A percentile compares a stretch with the other conserved stretches of the same genome.
Conservation (phyloP, 2,888 invertebrate genomes). For the Hedychridium roseum region DNA sequence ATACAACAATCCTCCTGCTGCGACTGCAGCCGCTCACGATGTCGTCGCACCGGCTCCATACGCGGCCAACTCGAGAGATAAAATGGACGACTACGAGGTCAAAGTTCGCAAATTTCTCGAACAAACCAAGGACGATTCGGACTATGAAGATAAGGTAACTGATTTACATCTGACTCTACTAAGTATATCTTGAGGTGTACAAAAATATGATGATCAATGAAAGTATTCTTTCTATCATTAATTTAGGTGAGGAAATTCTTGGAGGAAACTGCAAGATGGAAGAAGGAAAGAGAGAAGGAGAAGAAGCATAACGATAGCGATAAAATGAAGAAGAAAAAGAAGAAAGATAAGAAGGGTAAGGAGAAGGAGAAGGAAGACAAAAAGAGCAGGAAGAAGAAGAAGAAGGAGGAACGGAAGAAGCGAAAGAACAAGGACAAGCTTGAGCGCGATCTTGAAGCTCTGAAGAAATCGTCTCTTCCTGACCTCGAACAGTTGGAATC, state of each 20-base stretch:
- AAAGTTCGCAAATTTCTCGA: conserved; percentile 79
- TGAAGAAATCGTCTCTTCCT: conserved; percentile 73
- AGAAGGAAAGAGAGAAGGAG: conserved; percentile 77
- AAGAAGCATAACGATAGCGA: conserved; percentile 76
- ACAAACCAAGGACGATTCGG: conserved; percentile 83
- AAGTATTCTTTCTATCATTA: conserved; percentile 1
- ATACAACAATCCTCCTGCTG: conserved; percentile 76
- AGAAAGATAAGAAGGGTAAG: conserved; percentile 77
- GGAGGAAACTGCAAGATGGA: conserved; percentile 82
- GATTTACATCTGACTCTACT: too few relatives aligned
- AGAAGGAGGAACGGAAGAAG: conserved; percentile 72
- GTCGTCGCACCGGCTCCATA: conserved; percentile 65
- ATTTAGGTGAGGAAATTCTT: conserved; percentile 81
- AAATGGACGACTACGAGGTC: conserved; percentile 70
- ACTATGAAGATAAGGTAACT: conserved; percentile 77
- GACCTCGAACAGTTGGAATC: conserved; percentile 80
- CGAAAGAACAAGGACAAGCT: conserved; percentile 65
- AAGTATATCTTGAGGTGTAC: too few relatives aligned
- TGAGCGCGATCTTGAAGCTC: conserved; percentile 72
- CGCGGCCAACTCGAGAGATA: conserved; percentile 60
- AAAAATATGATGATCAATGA: neutral
- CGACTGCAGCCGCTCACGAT: conserved; percentile 64
- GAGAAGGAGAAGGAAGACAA: conserved; percentile 72
- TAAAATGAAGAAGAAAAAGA: conserved; percentile 74
- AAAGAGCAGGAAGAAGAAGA: conserved; percentile 67